A percentile compares a stretch with the other conserved stretches of the same genome.
These are phyloP conservation scores for Spicauda simplicius DNA, from an alignment of 2,888 invertebrate genomes.

Conservation along the genomic window DNA sequence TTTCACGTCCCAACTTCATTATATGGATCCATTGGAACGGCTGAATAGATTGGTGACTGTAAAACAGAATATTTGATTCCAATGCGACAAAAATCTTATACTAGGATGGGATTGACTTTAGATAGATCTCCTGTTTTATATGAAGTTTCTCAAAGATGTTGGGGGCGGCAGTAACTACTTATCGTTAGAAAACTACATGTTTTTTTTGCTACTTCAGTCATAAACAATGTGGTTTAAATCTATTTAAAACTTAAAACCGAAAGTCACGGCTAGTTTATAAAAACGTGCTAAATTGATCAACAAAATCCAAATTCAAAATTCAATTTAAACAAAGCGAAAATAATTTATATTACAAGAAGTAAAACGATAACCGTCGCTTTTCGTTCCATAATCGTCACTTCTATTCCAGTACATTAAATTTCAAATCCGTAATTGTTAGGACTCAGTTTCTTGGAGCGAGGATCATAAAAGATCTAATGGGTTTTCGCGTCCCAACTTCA, in stretches of 20 bases:
- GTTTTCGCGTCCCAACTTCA: conserved; percentile 29
- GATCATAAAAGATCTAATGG: conserved; percentile 35
- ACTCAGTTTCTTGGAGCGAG: conserved; percentile 33
- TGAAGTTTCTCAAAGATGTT: no score
- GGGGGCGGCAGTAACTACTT: no score
- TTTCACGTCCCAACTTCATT: conserved; percentile 31
- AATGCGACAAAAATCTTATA: no score
- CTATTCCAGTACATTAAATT: conserved; percentile 30
- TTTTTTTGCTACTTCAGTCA: no score
- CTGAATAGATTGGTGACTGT: not conserved
- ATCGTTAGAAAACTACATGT: no score
- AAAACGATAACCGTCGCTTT: conserved; percentile 26
- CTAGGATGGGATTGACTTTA: no score
- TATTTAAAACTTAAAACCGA: no score
- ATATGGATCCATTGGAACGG: conserved; percentile 20
- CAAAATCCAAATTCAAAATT: conserved; percentile 9
- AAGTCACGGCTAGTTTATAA: no score
- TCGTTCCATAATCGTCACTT: conserved; percentile 26
- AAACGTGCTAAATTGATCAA: not conserved
- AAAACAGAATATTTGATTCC: not conserved
- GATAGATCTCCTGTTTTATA: no score
- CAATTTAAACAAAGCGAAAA: conserved; percentile 17
- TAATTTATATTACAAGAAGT: conserved; percentile 3
- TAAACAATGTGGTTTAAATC: no score
- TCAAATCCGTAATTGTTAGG: conserved; percentile 32